Conservation (phyloP, 2,113 vertebrate species). For the Carassius carassius region DNA sequence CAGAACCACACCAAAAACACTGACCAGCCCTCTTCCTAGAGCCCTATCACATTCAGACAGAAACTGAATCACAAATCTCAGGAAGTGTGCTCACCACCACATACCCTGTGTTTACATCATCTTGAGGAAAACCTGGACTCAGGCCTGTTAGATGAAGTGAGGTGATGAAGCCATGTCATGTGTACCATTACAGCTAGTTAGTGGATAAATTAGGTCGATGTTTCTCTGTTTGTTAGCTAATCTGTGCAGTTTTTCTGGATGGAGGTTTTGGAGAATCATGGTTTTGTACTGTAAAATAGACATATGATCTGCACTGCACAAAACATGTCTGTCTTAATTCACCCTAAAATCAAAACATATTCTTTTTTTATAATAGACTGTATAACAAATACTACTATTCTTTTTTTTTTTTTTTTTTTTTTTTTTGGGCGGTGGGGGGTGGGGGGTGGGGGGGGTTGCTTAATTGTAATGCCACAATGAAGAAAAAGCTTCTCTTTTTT, state of each 20-base stretch:
- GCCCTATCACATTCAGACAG: neutral
- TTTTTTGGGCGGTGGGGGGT: too few relatives aligned
- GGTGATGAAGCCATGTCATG: neutral
- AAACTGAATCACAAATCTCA: neutral
- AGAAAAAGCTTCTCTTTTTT: neutral
- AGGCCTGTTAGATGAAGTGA: neutral
- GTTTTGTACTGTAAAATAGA: neutral
- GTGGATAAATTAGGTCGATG: neutral
- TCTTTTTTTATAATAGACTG: too few relatives aligned
- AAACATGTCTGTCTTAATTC: too few relatives aligned
- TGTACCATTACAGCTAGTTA: neutral
- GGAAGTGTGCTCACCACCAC: neutral
- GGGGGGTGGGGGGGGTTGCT: neutral
- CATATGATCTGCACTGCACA: too few relatives aligned
- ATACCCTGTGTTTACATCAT: neutral
- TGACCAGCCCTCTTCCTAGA: constrained; percentile 25
- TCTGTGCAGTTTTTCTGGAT: neutral
- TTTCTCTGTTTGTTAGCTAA: neutral
- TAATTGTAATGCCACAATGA: neutral
- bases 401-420: too few relatives aligned
- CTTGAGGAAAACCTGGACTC: neutral
- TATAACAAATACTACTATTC: neutral
- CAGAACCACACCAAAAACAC: constrained; percentile 14
- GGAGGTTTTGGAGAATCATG: neutral
- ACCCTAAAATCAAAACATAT: too few relatives aligned